Evolutionary conservation across 2,888 invertebrate genomes (phyloP).

Genomic region (Drosophila vallismaia): DNA sequence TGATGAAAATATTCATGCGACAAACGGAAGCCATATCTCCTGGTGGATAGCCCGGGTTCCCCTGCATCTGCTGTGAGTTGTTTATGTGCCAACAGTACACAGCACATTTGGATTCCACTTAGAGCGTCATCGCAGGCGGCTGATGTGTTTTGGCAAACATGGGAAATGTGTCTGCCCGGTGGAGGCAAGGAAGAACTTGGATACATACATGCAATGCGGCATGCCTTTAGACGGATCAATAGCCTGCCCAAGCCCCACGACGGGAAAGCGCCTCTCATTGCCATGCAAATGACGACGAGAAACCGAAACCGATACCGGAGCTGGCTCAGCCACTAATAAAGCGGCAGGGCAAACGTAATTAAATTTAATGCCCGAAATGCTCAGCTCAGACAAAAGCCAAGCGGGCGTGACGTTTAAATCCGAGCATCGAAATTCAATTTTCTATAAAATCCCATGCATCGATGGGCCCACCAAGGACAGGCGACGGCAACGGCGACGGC

Average conservation of each 20-base stretch:
- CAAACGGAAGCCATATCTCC: conserved; percentile 60
- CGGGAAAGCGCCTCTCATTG: conserved; percentile 41
- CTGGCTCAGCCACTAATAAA: conserved; percentile 58
- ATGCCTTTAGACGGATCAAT: conserved; percentile 26
- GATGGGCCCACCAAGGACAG: conserved; percentile 32
- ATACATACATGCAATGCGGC: conserved; percentile 19
- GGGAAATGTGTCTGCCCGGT: not conserved
- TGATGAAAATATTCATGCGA: conserved; percentile 79
- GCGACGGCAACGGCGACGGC: conserved; percentile 19
- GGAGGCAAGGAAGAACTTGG: not conserved
- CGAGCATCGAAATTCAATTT: conserved; percentile 76
- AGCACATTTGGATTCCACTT: conserved; percentile 75
- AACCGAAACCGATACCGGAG: conserved; percentile 3
- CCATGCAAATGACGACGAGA: conserved; percentile 20
- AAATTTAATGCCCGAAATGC: conserved; percentile 68
- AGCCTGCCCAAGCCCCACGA: conserved; percentile 8
- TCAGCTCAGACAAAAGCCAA: conserved; percentile 16
- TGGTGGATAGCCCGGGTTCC: conserved; percentile 45
- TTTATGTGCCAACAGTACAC: conserved; percentile 72
- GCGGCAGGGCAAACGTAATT: conserved; percentile 59
- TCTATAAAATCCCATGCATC: conserved; percentile 74
- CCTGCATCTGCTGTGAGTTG: conserved; percentile 50
- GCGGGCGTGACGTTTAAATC: conserved; percentile 53
- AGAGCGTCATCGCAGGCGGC: conserved; percentile 51
- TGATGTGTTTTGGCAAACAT: conserved; percentile 53